A percentile compares a stretch with the other conserved stretches of the same genome.
Evolutionary conservation across 2,888 invertebrate species (phyloP).

Genomic region (Tachina lurida): DNA sequence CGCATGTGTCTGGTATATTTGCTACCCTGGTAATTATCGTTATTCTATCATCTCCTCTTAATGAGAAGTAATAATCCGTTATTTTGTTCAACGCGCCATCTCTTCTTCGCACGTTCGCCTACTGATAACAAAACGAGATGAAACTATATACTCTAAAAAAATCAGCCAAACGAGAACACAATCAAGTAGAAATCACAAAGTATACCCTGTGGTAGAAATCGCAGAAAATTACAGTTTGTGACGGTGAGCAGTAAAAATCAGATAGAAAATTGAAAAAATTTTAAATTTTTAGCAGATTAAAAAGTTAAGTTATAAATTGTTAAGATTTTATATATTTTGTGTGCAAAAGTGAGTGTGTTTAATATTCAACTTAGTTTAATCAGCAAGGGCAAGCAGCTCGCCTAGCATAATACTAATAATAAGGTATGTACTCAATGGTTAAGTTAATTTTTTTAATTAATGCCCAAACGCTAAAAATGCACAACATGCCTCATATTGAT

Average conservation of each 20-base stretch:
- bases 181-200: background rate
- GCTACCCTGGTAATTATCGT: background rate
- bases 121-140: background rate
- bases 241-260: background rate
- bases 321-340: background rate
- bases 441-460: background rate
- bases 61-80: slow-evolving; percentile 19
- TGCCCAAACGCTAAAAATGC: background rate
- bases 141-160: background rate
- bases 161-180: slow-evolving; percentile 48
- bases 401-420: background rate
- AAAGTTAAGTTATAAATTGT: slow-evolving; percentile 8
- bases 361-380: background rate
- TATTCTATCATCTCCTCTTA: background rate
- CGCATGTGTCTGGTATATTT: background rate
- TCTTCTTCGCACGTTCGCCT: background rate
- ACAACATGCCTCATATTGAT: background rate
- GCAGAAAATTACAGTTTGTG: background rate
- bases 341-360: background rate
- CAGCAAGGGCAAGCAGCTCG: background rate
- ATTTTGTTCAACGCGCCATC: background rate
- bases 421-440: slow-evolving; percentile 31
- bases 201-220: too few relatives aligned
- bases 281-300: slow-evolving; percentile 3
- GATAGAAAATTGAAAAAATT: background rate